Evolutionary conservation across 2,888 invertebrate genomes (phyloP), one percentile per base, ranked within the genome.

Genomic region (Pachliopta kotzebuea): DNA sequence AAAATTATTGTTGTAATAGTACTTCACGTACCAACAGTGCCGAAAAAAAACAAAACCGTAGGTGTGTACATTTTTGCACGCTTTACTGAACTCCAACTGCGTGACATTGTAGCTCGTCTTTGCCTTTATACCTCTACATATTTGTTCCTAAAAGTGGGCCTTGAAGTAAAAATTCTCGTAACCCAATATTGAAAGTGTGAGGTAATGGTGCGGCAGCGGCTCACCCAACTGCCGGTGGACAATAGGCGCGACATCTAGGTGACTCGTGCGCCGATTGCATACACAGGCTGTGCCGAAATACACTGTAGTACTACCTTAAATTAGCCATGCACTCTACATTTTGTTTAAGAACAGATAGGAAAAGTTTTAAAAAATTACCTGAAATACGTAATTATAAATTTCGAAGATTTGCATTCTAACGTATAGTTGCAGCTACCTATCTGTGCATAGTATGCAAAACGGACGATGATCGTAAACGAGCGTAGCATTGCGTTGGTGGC

Each of bases 161-260:
- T 91, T 91, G 91, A 87, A 85, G 88, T 83, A 88, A 88, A 54
- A 88, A 87, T 90, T 88, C 89, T 90, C 87, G 91, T 91, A 90
- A 89, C 87, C 88, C 88, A 89, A 89, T 91, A 90, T 91, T 86
- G 90, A 84, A 85, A 85, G 89, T 88, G 81, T 91, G 91, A 91
- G 88, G 91, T 90, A 91, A 90, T 86, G 81, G 76, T 75, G 75
- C 72, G 74, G 78, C 73, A 78, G 83, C 78, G 90, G 86, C 88
- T 88, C 90, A 83, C 88, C 90, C 90, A 86, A 81, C 76, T 81
- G 79, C 76, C 80, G 78, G 77, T 80, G 86, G 88, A 90, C 90
- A 90, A 90, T 90, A 86, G 91, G 91, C 80, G 90, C 84, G 90
- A 90, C 90, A 88, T 80, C 86, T 90, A 87, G 90, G 90, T 87